A percentile compares a stretch with the other conserved stretches of the same genome.
Evolutionary conservation across 2,113 vertebrate genomes (phyloP).

Genomic region (Acanthisitta chloris): DNA sequence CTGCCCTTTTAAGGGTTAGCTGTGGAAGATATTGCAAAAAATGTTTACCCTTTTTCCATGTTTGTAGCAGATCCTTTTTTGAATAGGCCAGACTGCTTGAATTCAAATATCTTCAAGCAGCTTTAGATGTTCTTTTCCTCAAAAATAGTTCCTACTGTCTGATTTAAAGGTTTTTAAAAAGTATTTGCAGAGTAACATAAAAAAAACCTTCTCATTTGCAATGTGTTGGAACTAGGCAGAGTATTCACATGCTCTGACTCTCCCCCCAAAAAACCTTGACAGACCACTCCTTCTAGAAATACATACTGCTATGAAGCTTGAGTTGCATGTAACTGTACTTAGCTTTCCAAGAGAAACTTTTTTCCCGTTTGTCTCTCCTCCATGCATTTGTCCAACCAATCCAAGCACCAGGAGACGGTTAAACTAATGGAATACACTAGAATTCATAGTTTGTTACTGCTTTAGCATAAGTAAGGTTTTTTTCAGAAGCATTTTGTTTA

Average conservation of each 20-base stretch:
- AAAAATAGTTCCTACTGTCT: background rate
- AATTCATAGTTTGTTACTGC: background rate
- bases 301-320: background rate
- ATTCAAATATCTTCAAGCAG: background rate
- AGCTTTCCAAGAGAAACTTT: background rate
- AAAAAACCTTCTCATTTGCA: rapidly evolving
- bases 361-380: background rate
- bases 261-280: background rate
- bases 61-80: background rate
- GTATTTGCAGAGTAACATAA: rapidly evolving
- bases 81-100: background rate
- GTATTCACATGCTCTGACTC: rapidly evolving
- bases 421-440: background rate
- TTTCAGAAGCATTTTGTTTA: background rate
- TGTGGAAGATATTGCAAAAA: background rate
- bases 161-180: background rate
- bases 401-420: background rate
- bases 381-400: background rate
- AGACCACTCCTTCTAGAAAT: background rate
- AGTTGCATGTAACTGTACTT: background rate
- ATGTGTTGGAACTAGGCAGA: background rate
- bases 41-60: rapidly evolving
- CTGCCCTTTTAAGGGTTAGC: background rate
- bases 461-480: background rate
- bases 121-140: background rate